A percentile compares a stretch with the other conserved stretches of the same genome.
Conservation (phyloP, 2,888 invertebrate species). For the Lasioglossum marginatum region DNA sequence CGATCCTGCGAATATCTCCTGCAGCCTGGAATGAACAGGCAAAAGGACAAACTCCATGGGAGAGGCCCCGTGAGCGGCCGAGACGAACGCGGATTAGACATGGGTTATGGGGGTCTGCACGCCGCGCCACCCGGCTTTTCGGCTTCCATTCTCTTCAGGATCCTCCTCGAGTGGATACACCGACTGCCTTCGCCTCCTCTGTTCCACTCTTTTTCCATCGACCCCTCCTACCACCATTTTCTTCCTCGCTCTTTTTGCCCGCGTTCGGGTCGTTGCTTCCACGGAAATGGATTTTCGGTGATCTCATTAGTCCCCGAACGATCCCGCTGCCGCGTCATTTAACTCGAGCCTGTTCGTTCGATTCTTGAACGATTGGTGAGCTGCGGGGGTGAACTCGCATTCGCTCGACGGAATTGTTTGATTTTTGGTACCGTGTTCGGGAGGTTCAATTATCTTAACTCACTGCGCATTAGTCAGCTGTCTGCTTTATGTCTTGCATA, state of each 20-base stretch:
- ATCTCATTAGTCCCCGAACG: constrained; percentile 15
- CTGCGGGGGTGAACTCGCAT: not conserved
- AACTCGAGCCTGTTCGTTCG: constrained; percentile 26
- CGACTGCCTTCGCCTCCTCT: constrained; percentile 13
- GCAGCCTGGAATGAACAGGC: constrained; percentile 62
- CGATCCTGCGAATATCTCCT: constrained; percentile 47
- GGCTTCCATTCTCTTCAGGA: constrained; percentile 64
- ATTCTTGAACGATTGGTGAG: not conserved
- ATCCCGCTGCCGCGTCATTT: constrained; percentile 25
- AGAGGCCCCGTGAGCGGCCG: constrained; percentile 79
- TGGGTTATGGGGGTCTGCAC: constrained; percentile 76
- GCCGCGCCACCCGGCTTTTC: constrained; percentile 78
- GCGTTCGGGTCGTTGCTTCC: not conserved
- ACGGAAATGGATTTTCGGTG: constrained; percentile 33
- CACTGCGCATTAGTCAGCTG: not conserved
- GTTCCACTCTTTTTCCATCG: not conserved
- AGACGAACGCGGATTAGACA: constrained; percentile 83
- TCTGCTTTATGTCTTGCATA: not conserved
- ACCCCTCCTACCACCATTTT: not conserved
- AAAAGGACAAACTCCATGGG: constrained; percentile 71
- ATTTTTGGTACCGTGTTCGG: not conserved
- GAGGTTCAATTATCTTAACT: not conserved
- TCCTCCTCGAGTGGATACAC: constrained; percentile 64
- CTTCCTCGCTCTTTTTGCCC: not conserved
- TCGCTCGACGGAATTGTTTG: not conserved